phyloP scores from a whole-genome alignment of 2,113 vertebrate genomes.

The Microtus montanus region DNA sequence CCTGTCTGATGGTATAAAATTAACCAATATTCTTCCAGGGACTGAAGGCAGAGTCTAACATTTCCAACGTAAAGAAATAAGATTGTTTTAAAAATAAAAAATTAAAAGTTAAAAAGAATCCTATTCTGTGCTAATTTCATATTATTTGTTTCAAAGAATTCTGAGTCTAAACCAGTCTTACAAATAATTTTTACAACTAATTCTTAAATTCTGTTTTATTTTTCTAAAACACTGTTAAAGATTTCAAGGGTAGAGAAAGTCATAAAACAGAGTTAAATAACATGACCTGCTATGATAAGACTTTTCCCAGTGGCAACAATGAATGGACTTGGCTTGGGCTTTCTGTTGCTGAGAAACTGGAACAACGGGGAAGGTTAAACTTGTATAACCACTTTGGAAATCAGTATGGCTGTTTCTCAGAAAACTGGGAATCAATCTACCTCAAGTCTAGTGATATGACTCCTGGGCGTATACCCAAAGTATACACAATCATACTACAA shows the following conservation, averaged over 20 bases:
- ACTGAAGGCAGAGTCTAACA: not conserved
- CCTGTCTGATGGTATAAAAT: not conserved
- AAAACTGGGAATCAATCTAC: too few species aligned
- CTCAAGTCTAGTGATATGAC: too few species aligned
- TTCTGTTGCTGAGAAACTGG: not conserved
- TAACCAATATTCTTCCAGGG: not conserved
- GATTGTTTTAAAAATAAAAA: too few species aligned
- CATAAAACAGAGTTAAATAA: not conserved
- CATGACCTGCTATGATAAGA: not conserved
- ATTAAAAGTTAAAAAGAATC: not conserved
- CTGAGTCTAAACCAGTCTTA: not conserved
- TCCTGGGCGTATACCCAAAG: too few species aligned
- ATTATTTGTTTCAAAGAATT: slow-evolving; percentile 25
- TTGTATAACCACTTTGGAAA: too few species aligned
- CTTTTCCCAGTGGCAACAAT: not conserved
- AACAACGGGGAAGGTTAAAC: not conserved
- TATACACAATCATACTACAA: too few species aligned
- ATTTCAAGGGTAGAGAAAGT: not conserved
- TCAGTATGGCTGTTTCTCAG: too few species aligned
- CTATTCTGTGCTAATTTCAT: not conserved
- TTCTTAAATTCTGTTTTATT: slow-evolving; percentile 18
- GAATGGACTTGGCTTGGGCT: not conserved
- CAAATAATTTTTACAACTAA: slow-evolving; percentile 3
- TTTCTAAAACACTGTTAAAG: not conserved
- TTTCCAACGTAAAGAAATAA: not conserved